A percentile compares a stretch with the other conserved stretches of the same genome.
phyloP scores from a whole-genome alignment of 2,888 invertebrate genomes.

The Protonemura montana region DNA sequence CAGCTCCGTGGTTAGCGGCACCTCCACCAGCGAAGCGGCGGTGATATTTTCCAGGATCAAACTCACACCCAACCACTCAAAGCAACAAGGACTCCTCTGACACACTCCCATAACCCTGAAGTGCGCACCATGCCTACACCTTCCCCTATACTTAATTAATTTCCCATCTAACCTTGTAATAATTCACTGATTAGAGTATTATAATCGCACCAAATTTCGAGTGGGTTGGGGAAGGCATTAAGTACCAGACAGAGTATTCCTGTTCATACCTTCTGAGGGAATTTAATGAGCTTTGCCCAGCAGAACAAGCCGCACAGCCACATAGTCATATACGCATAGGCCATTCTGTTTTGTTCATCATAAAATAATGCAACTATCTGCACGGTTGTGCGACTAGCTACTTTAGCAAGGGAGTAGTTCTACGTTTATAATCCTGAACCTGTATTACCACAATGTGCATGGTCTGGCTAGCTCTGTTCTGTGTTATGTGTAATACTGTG shows the following conservation, averaged over 20 bases:
- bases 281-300: neutral
- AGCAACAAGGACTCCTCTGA: neutral
- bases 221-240: neutral
- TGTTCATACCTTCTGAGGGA: conserved; percentile 13
- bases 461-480: neutral
- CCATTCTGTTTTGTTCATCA: conserved; percentile 1
- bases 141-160: neutral
- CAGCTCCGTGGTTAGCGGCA: neutral
- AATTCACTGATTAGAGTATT: neutral
- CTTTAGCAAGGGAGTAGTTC: conserved; percentile 25
- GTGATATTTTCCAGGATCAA: neutral
- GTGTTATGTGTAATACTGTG: neutral
- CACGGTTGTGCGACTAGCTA: neutral
- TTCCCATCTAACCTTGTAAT: neutral
- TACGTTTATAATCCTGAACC: conserved; percentile 19
- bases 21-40: neutral
- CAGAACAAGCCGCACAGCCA: neutral
- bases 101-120: neutral
- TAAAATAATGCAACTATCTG: conserved; percentile 2
- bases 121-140: neutral
- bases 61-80: neutral
- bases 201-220: neutral
- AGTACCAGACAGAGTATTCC: neutral
- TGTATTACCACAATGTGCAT: conserved; percentile 30
- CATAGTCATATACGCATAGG: neutral